Conservation (phyloP, 2,888 invertebrate genomes). For the Eueremaeus valkanovi region DNA sequence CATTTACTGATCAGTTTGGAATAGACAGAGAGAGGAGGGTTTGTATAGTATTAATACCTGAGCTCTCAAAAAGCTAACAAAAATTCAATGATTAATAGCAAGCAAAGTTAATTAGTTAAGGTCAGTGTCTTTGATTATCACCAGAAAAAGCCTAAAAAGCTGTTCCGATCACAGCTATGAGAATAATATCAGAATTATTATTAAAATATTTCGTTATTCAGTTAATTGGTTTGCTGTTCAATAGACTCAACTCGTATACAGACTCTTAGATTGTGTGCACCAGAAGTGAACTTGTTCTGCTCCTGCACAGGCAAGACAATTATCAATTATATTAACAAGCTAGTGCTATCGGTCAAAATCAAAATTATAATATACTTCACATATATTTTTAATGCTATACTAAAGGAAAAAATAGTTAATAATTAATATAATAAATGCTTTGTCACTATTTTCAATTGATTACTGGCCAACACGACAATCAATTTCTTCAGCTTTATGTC, state of each 20-base stretch:
- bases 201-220: not conserved
- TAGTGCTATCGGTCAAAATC: conserved; percentile 2
- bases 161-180: not conserved
- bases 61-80: not conserved
- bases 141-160: not conserved
- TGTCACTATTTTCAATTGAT: not conserved
- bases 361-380: conserved; percentile 7
- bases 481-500: no score
- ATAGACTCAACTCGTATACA: not conserved
- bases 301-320: not conserved
- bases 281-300: no score
- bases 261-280: no score
- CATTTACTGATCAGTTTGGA: not conserved
- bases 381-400: not conserved
- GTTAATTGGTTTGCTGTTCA: not conserved
- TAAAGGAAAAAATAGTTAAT: not conserved
- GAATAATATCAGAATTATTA: not conserved
- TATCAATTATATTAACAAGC: conserved; percentile 29
- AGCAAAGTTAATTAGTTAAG: conserved; percentile 27
- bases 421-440: conserved; percentile 19
- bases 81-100: conserved; percentile 26
- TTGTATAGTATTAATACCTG: not conserved
- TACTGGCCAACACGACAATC: not conserved
- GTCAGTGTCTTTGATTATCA: conserved; percentile 32
- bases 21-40: not conserved